A percentile compares a stretch with the other conserved stretches of the same genome.
These are phyloP conservation scores for Plagiodera versicolora DNA, from an alignment of 2,888 invertebrate genomes.

Conservation along the genomic window DNA sequence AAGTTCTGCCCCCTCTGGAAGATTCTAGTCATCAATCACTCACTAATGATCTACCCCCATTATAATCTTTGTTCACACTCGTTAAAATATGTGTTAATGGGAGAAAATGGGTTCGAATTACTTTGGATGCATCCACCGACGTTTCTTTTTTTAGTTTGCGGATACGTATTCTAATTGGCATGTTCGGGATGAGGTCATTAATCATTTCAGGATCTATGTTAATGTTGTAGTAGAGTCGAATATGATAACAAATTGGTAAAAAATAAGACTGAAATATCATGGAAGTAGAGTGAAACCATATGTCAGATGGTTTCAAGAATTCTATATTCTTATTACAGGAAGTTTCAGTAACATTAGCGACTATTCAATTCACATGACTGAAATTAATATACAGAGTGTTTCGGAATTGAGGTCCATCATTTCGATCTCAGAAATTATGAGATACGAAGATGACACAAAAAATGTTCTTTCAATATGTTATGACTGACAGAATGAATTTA, in stretches of 20 bases:
- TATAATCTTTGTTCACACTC: slow-evolving; percentile 26
- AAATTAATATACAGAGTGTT: no score
- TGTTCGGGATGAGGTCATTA: background rate
- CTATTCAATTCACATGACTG: no score
- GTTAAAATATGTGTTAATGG: slow-evolving; percentile 23
- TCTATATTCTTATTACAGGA: no score
- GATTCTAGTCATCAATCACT: slow-evolving; percentile 18
- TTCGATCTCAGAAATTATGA: no score
- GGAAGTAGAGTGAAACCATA: background rate
- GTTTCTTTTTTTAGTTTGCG: background rate
- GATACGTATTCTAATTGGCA: background rate
- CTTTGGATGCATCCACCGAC: background rate
- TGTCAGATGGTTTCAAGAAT: background rate
- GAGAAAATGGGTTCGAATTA: slow-evolving; percentile 11
- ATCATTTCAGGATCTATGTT: background rate
- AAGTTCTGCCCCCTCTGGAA: background rate
- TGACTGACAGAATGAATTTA: no score
- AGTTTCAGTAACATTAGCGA: no score
- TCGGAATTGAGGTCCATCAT: no score
- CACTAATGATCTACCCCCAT: slow-evolving; percentile 20
- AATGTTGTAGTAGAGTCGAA: background rate
- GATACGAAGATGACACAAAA: no score
- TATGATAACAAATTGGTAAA: background rate
- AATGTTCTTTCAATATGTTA: no score
- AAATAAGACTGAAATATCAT: no score